phyloP scores from a whole-genome alignment of 2,113 vertebrate genomes.

The Procavia capensis region DNA sequence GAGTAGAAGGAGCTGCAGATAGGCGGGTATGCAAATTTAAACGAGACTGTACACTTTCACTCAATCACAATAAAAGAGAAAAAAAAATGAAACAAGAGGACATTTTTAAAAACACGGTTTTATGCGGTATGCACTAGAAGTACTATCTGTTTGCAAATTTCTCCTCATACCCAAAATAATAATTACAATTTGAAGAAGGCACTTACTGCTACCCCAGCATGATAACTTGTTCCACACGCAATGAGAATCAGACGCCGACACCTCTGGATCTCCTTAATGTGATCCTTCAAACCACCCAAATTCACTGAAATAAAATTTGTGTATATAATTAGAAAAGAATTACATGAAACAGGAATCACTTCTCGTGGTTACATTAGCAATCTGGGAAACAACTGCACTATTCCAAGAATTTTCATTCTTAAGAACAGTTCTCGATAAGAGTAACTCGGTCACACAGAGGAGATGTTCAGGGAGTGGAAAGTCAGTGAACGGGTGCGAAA shows the following conservation, averaged over 20 bases:
- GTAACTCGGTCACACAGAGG: background rate
- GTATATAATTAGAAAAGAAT: conserved; percentile 56
- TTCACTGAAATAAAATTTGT: conserved; percentile 88
- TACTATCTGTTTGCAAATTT: background rate
- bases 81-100: conserved; percentile 37
- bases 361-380: background rate
- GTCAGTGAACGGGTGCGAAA: background rate
- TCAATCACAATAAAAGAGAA: no score
- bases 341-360: conserved; percentile 33
- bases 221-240: conserved; percentile 98
- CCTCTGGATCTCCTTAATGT: conserved; percentile 99
- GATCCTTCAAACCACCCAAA: conserved; percentile 97
- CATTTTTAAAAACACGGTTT: conserved; percentile 19
- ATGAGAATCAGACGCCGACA: conserved; percentile 97
- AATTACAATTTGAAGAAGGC: conserved; percentile 19
- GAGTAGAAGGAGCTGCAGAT: no score
- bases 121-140: background rate
- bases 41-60: no score
- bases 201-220: conserved; percentile 97
- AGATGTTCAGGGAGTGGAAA: background rate
- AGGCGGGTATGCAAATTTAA: no score
- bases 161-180: background rate
- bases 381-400: background rate
- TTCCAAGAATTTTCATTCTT: conserved; percentile 22
- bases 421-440: background rate